Conservation (phyloP, 2,797 vertebrate species). For the Rhinichthys osculus region DNA sequence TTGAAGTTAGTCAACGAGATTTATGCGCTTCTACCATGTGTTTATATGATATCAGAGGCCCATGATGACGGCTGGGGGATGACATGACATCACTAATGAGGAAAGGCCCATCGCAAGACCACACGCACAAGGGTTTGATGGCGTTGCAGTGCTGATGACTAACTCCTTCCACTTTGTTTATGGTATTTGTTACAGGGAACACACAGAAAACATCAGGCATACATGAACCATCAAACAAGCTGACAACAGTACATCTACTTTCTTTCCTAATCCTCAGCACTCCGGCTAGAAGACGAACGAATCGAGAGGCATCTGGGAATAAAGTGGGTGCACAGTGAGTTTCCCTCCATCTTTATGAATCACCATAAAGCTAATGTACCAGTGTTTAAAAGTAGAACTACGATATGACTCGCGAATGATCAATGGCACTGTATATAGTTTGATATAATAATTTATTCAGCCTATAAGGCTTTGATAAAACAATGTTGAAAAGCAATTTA, state of each 20-base stretch:
- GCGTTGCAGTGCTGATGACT: conserved; percentile 37
- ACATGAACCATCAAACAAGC: conserved; percentile 41
- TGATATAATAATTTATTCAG: conserved; percentile 99
- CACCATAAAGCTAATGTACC: conserved; percentile 75
- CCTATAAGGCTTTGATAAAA: conserved; percentile 99
- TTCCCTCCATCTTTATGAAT: conserved; percentile 73
- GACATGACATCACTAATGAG: conserved; percentile 44
- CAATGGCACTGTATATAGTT: conserved; percentile 96
- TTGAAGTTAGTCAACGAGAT: conserved; percentile 41
- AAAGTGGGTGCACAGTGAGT: conserved; percentile 25
- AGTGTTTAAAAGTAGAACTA: conserved; percentile 81
- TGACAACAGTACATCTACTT: conserved; percentile 24
- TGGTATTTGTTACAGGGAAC: conserved; percentile 22
- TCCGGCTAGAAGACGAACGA: conserved; percentile 34
- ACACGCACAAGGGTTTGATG: conserved; percentile 34
- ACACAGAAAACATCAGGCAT: conserved; percentile 30
- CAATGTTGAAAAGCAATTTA: conserved; percentile 99
- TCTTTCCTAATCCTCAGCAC: conserved; percentile 24
- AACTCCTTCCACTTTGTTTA: conserved; percentile 36
- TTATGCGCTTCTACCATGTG: conserved; percentile 32
- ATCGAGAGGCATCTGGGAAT: conserved; percentile 31
- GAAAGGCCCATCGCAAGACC: conserved; percentile 24
- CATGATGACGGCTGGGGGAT: conserved; percentile 30
- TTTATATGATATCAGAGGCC: conserved; percentile 35
- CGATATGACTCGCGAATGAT: conserved; percentile 90